Evolutionary conservation across 2,113 vertebrate species (phyloP).

Genomic region (Antechinus stuartii): DNA sequence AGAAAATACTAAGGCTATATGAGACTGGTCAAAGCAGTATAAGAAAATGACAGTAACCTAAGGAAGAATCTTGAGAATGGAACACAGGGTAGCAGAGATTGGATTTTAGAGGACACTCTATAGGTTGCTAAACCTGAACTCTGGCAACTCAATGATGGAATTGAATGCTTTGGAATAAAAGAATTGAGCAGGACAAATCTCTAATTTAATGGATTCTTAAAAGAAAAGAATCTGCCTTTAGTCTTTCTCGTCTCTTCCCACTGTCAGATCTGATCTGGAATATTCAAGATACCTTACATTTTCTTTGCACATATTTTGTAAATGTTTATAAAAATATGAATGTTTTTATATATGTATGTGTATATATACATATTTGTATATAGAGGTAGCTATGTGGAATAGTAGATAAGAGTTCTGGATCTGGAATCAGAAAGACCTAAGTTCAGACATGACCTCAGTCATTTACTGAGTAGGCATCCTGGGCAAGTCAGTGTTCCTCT

Average conservation of each 20-base stretch:
- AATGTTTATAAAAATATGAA: not conserved
- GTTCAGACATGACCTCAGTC: not conserved
- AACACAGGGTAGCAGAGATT: not conserved
- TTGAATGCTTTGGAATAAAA: not conserved
- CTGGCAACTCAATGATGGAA: not conserved
- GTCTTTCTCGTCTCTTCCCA: not conserved
- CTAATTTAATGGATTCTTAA: not conserved
- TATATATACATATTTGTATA: not conserved
- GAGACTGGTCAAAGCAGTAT: not conserved
- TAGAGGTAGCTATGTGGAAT: not conserved
- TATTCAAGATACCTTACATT: not conserved
- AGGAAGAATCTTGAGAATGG: not conserved
- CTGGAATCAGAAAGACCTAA: not conserved
- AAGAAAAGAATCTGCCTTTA: not conserved
- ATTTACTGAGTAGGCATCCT: not conserved
- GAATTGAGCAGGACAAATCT: not conserved
- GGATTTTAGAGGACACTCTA: not conserved
- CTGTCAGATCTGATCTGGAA: not conserved
- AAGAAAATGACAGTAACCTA: not conserved
- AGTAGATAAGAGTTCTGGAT: not conserved
- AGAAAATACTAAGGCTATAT: not conserved
- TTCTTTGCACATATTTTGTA: not conserved
- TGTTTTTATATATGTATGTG: not conserved
- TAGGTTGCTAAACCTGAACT: not conserved
- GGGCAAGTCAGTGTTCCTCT: not conserved